phyloP scores from a whole-genome alignment of 2,888 invertebrate genomes.

The Apotomis betuletana region DNA sequence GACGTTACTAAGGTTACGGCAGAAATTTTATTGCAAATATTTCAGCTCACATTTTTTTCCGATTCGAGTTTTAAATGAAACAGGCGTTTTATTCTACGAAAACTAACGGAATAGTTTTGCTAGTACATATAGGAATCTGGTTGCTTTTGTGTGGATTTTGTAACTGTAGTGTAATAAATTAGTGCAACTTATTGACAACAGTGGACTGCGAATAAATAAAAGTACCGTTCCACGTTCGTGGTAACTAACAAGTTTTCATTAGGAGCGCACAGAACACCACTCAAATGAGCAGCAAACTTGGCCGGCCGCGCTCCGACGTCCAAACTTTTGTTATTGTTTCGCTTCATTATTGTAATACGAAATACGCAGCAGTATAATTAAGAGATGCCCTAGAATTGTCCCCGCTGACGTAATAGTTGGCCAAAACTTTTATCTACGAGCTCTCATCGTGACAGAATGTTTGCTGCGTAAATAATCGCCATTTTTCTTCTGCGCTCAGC shows the following conservation, averaged over 20 bases:
- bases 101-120: too few species aligned
- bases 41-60: background rate
- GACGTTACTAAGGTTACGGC: constrained; percentile 1
- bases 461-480: constrained; percentile 72
- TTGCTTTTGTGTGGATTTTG: background rate
- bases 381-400: constrained; percentile 77
- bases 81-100: too few species aligned
- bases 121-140: background rate
- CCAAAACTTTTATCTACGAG: constrained; percentile 71
- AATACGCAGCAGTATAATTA: constrained; percentile 80
- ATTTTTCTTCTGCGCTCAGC: constrained; percentile 63
- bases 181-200: constrained; percentile 55
- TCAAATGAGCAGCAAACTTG: constrained; percentile 78
- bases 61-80: too few species aligned
- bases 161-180: constrained; percentile 45
- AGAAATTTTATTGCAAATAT: background rate
- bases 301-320: constrained; percentile 69
- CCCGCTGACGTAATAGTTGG: constrained; percentile 73
- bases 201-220: constrained; percentile 64
- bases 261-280: constrained; percentile 75
- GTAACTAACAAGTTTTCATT: constrained; percentile 80
- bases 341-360: constrained; percentile 82
- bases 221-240: constrained; percentile 67
- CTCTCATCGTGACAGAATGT: constrained; percentile 69
- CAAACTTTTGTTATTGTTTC: constrained; percentile 82